Base-by-base conservation (phyloP, 2,797 vertebrate genomes). In the Premnoplex brunnescens region DNA sequence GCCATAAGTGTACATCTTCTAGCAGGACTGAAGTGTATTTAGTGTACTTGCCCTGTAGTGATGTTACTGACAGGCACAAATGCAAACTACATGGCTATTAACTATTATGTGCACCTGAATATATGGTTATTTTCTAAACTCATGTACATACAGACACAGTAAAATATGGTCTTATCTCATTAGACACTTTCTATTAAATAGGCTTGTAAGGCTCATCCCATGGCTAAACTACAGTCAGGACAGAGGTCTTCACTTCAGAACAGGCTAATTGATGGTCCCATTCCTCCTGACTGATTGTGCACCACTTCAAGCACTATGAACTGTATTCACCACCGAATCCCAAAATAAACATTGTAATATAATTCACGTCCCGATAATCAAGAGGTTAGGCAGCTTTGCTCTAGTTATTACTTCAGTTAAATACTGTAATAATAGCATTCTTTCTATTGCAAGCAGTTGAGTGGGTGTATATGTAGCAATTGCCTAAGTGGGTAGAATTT, bases 401-500 rank as follows among this genome's bases (percentile, higher is more conserved):
- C 41, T 55, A 83, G 68, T 68, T 93, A 88, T 85, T 93, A 81
- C 88, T 86, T 75, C 51, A 94, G 62, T 54, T 93, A 78, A 75
- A 86, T 81, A 68, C 83, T 81, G 76, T 91, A 91, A 92, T 95
- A 94, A 92, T 56, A 95, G 46, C 79, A 85, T 89, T 88, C 91
- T 93, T 93, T 49, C 63, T 73, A 83, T 59, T 89, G 76, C 69
- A 81, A 62, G 79, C 28, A 48, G 58, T 93, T 75, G 82, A 93
- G 94, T 96, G 91, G 95, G 95, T 84, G 93, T 96, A 15, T 86
- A 43, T 88, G 73, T 78, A 94, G 94, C 89, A 91, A 95, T 86
- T 93, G 88, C n/a, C 46, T 88, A 49, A 89, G 85, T 74, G 64
- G 78, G 54, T 54, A 94, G 93, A 88, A 83, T 94, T 60, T 93